Base-by-base conservation (phyloP, 2,797 vertebrate species). In the Sphaeramia orbicularis region DNA sequence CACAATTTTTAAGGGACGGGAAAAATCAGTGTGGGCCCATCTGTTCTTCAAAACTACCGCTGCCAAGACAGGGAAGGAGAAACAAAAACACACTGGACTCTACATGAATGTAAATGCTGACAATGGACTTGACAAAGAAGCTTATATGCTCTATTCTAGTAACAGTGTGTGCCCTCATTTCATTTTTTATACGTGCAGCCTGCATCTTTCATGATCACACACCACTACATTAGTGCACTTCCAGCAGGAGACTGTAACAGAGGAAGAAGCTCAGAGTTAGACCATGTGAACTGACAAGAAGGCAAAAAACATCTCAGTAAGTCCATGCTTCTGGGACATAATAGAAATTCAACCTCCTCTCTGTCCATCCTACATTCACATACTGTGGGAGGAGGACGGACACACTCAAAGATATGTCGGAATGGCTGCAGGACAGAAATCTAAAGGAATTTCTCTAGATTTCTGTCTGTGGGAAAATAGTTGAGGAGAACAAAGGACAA, bases 1-100 rank as follows among this genome's bases (percentile, higher is more conserved):
- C 56, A 52, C n/a, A n/a, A 82, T 70, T 70, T 72, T 70, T 49
- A 47, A 57, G 64, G 62, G 57, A 76, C 47, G 48, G 70, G 83
- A 63, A 82, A 78, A 80, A 80, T 14, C 81, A 86, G 76, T 73
- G 82, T 83, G 65, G 48, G 76, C 60, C 85, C 86, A 85, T 88
- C 80, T 91, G 87, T 77, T 87, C 67, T 48, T 60, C 62, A 32
- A 48, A 7, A 19, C 52, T 35, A 9, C 43, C 10, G 61, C 67
- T 0, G 64, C 77, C 83, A 84, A 79, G 53, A 78, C 70, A 71
- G 66, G 63, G 59, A 83, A 84, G 66, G 65, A 54, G 71, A 65
- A 78, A 73, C 61, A 72, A 82, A 83, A 85, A 66, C 38, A 24
- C 61, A 58, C 67, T 57, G 56, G 57, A 60, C 14, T 49, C 41